phyloP scores from a whole-genome alignment of 1,140 invertebrate genomes.

The Drosophila aff. region DNA sequence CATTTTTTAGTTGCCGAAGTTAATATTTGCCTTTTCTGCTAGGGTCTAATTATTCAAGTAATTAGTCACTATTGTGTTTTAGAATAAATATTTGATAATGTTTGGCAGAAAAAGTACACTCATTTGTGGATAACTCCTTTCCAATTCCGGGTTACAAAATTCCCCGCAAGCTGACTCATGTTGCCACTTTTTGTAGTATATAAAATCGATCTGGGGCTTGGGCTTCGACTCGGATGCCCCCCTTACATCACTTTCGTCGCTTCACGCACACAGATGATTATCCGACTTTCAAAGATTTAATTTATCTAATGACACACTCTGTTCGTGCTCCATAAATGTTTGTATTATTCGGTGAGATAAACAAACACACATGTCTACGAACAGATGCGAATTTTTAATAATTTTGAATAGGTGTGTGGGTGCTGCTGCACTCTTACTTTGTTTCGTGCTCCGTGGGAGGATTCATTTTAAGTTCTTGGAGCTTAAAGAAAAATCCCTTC shows the following conservation, averaged over 20 bases:
- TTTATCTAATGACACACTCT: conserved; percentile 29
- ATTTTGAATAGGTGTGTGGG: conserved; percentile 6
- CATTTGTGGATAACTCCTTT: not conserved
- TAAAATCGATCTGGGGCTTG: conserved; percentile 33
- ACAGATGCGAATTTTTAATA: conserved; percentile 16
- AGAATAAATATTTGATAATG: conserved; percentile 15
- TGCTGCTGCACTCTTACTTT: conserved; percentile 85
- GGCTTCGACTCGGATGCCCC: not conserved
- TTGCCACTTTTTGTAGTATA: conserved; percentile 6
- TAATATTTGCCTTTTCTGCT: not conserved
- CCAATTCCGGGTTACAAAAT: conserved; percentile 16
- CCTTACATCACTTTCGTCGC: conserved; percentile 34
- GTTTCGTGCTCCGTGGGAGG: conserved; percentile 87
- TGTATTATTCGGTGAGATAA: conserved; percentile 9
- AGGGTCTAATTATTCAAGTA: conserved; percentile 1
- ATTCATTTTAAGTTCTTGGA: conserved; percentile 87
- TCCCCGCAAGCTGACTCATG: conserved; percentile 27
- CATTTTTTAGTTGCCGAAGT: not conserved
- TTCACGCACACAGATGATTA: conserved; percentile 29
- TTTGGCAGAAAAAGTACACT: conserved; percentile 5
- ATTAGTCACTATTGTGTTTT: conserved; percentile 3
- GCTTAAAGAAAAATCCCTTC: conserved; percentile 88
- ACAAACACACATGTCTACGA: conserved; percentile 25
- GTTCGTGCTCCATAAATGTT: conserved; percentile 23
- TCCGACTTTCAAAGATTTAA: conserved; percentile 20